These are phyloP conservation scores for Saxidomus purpurata DNA, from an alignment of 1,140 invertebrate species.

Conservation along the genomic window DNA sequence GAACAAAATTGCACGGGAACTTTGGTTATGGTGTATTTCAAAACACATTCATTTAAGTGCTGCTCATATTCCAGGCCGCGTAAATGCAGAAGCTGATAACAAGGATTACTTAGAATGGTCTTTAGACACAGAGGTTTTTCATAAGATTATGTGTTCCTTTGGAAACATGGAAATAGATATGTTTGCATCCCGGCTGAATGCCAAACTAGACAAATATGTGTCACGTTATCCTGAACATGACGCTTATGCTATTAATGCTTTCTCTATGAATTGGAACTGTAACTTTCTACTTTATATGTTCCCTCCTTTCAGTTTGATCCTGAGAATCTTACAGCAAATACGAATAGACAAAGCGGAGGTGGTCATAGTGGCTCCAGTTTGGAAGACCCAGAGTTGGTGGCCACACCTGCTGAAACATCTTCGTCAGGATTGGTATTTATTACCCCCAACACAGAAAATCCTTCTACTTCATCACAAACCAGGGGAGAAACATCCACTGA, in stretches of 20 bases:
- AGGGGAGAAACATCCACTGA: neutral
- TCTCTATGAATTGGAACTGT: slow-evolving; percentile 24
- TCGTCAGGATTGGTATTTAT: neutral
- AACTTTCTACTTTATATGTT: slow-evolving; percentile 63
- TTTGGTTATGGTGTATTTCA: slow-evolving; percentile 51
- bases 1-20: slow-evolving; percentile 15
- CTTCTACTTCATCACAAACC: neutral
- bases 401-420: slow-evolving; percentile 46
- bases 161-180: slow-evolving; percentile 16
- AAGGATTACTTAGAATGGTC: slow-evolving; percentile 63
- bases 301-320: slow-evolving; percentile 69
- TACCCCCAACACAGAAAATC: neutral
- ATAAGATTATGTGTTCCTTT: slow-evolving; percentile 22
- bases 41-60: slow-evolving; percentile 54
- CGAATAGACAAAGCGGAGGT: slow-evolving; percentile 40
- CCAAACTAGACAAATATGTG: neutral
- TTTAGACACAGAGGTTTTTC: slow-evolving; percentile 53
- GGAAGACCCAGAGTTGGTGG: slow-evolving; percentile 68
- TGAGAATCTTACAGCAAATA: slow-evolving; percentile 60
- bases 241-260: slow-evolving; percentile 48
- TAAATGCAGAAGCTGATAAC: slow-evolving; percentile 68
- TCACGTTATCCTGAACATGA: slow-evolving; percentile 47
- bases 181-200: slow-evolving; percentile 47
- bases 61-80: slow-evolving; percentile 31
- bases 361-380: slow-evolving; percentile 63